phyloP scores from a whole-genome alignment of 2,113 vertebrate genomes.

The Aldabrachelys gigantea region DNA sequence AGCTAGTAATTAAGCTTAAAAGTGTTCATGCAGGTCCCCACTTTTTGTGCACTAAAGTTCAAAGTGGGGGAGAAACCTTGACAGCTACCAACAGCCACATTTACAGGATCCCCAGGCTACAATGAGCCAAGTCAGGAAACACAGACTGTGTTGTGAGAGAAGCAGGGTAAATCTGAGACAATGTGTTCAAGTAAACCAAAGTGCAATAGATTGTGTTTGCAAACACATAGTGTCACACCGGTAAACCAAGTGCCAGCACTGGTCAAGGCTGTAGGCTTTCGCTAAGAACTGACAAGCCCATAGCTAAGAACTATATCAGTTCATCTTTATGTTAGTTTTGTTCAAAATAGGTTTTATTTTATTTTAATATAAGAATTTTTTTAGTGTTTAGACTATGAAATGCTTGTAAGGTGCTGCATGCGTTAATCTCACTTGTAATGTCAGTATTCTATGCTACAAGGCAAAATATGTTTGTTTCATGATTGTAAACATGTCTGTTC shows the following conservation, averaged over 20 bases:
- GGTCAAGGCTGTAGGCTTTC: background rate
- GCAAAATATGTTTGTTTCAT: background rate
- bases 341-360: background rate
- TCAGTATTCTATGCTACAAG: background rate
- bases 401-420: background rate
- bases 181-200: background rate
- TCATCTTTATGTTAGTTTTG: background rate
- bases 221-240: background rate
- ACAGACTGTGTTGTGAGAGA: background rate
- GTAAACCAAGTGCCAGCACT: background rate
- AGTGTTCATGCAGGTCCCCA: too few species aligned
- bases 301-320: background rate
- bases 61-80: too few species aligned
- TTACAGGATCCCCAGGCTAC: background rate
- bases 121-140: background rate
- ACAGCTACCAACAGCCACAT: background rate
- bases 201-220: background rate
- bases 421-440: background rate
- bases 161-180: background rate
- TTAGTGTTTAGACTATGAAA: background rate
- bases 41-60: too few species aligned
- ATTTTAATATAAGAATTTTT: background rate
- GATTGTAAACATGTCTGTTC: background rate
- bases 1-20: too few species aligned
- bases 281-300: background rate